These are phyloP conservation scores for Nemotelus nigrinus DNA, from an alignment of 2,888 invertebrate species.

Conservation along the genomic window DNA sequence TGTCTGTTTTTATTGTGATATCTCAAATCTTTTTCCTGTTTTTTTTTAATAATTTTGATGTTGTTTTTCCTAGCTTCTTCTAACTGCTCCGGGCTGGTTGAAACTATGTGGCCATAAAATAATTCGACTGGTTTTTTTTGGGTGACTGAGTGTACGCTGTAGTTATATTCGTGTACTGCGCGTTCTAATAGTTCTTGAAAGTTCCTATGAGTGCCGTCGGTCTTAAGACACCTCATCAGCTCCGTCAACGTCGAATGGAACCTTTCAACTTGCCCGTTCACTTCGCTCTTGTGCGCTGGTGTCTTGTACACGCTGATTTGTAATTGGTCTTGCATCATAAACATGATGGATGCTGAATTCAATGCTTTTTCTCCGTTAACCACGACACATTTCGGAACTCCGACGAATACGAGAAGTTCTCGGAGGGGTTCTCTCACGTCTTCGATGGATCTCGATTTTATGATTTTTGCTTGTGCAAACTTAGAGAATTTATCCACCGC, in stretches of 20 bases:
- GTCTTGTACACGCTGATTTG: background rate
- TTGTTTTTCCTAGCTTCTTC: background rate
- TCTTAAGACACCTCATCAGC: conserved; percentile 51
- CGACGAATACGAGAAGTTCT: conserved; percentile 47
- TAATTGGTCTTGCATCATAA: conserved; percentile 45
- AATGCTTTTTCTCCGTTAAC: conserved; percentile 49
- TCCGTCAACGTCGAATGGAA: conserved; percentile 34
- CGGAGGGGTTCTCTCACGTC: conserved; percentile 47
- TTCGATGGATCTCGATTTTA: conserved; percentile 38
- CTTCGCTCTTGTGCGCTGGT: conserved; percentile 32
- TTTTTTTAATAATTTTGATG: background rate
- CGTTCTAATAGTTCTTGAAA: conserved; percentile 50
- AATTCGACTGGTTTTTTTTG: conserved; percentile 50
- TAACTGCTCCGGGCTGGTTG: background rate
- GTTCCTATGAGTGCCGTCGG: conserved; percentile 34
- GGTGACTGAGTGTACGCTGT: conserved; percentile 46
- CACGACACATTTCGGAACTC: conserved; percentile 48
- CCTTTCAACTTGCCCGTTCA: conserved; percentile 30
- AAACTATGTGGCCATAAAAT: conserved; percentile 46
- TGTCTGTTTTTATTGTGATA: background rate
- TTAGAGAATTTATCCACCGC: conserved; percentile 49
- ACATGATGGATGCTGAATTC: conserved; percentile 41
- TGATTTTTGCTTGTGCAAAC: conserved; percentile 42
- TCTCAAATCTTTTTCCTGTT: conserved; percentile 1
- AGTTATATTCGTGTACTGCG: conserved; percentile 45